Percentiles rank a stretch among this genome's conserved stretches.
phyloP scores from a whole-genome alignment of 2,113 vertebrate genomes.

The Percopsis transmontana region DNA sequence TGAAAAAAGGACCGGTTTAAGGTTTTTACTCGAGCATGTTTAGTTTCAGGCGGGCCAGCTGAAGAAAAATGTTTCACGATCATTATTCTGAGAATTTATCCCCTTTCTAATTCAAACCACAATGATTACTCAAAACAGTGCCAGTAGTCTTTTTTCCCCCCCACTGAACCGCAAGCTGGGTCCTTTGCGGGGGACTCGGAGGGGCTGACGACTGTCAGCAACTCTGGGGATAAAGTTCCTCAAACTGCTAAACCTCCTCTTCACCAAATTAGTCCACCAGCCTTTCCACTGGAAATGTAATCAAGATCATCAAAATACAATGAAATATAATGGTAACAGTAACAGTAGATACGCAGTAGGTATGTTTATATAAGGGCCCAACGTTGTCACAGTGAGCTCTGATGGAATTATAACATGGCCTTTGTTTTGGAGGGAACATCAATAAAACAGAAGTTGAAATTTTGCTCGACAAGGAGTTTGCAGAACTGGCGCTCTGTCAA shows the following conservation, averaged over 20 bases:
- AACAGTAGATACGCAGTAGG: neutral
- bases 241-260: constrained; percentile 66
- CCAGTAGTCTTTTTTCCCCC: constrained; percentile 45
- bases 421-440: neutral
- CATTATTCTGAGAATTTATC: constrained; percentile 73
- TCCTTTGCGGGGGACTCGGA: constrained; percentile 43
- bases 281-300: constrained; percentile 36
- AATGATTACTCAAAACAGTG: constrained; percentile 60
- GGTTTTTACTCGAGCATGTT: constrained; percentile 68
- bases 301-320: constrained; percentile 34
- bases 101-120: constrained; percentile 71
- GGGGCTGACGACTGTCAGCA: constrained; percentile 65
- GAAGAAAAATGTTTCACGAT: constrained; percentile 73
- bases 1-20: constrained; percentile 51
- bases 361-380: neutral
- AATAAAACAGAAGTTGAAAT: neutral
- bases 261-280: constrained; percentile 62
- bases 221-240: constrained; percentile 56
- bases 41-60: constrained; percentile 67
- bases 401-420: neutral
- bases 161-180: constrained; percentile 44
- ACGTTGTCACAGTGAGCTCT: constrained; percentile 15
- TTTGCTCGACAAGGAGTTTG: constrained; percentile 6
- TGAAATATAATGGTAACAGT: constrained; percentile 28
- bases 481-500: constrained; percentile 38